phyloP scores from a whole-genome alignment of 2,888 invertebrate species.

The Phortica okadai region DNA sequence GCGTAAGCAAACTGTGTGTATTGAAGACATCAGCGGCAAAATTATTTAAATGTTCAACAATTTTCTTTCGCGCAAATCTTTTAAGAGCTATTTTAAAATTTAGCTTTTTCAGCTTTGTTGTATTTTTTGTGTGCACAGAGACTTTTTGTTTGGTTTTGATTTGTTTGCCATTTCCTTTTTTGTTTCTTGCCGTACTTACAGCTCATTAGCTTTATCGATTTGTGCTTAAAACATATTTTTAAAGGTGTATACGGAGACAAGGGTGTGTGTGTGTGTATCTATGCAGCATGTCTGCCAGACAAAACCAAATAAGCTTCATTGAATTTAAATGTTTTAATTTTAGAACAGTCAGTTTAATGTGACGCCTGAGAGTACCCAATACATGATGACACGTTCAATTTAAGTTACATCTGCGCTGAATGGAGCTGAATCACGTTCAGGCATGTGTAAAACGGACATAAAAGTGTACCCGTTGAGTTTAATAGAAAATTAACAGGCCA shows the following conservation, averaged over 20 bases:
- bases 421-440: too few relatives aligned
- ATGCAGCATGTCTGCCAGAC: neutral
- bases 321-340: neutral
- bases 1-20: neutral
- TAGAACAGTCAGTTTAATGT: neutral
- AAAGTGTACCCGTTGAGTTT: neutral
- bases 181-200: slow-evolving; percentile 36
- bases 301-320: neutral
- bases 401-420: too few relatives aligned
- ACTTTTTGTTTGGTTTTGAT: neutral
- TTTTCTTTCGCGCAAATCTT: slow-evolving; percentile 35
- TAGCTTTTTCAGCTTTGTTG: slow-evolving; percentile 10
- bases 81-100: slow-evolving; percentile 49
- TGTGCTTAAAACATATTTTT: slow-evolving; percentile 41
- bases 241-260: neutral
- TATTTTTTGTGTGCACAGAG: slow-evolving; percentile 24
- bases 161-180: neutral
- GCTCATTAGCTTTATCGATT: slow-evolving; percentile 67
- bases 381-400: neutral
- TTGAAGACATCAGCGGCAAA: neutral
- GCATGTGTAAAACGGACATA: neutral
- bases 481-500: neutral
- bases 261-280: neutral
- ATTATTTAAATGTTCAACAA: slow-evolving; percentile 24
- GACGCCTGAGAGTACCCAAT: neutral